Evolutionary conservation across 2,113 vertebrate species (phyloP), one percentile per base, ranked within the genome.

Genomic region (Scartelaos histophorus): DNA sequence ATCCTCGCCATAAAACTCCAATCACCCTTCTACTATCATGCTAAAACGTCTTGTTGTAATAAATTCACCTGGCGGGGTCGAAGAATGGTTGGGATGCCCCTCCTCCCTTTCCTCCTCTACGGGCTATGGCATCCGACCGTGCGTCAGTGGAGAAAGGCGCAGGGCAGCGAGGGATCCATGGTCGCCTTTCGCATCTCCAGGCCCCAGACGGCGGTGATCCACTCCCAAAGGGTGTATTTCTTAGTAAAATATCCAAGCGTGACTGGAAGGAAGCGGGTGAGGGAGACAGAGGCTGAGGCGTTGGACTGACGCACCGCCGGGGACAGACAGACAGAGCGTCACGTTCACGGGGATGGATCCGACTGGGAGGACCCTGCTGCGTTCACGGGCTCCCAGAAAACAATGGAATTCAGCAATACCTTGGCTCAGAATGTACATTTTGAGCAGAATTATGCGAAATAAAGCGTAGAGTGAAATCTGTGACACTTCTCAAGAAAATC

Each of bases 51-150:
- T 15, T 51, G 21, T 15, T 51, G 21, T 10, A 64, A 67, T 10
- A 25, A 62, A 77, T 82, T 90, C 74, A 92, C 91, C 91, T 92
- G 85, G 73, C 71, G 71, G 56, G 56, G 74, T 78, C 72, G 84
- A 71, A 82, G 81, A 78, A 83, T 57, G 75, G 73, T 38, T 71
- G 80, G 84, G 87, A 88, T 85, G 79, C 86, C 87, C 80, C 78
- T 58, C 68, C 80, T 24, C 79, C 74, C 76, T 53, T 73, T 56
- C 54, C 80, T 79, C 82, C 75, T 82, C 76, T 78, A 78, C 58
- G 84, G 83, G 79, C 85, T 49, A 83, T 79, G 81, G 88, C 90
- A 90, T 91, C 91, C 88, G 38, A 83, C 83, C 84, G 73, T 78
- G 72, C 79, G 75, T 87, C 87, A 89, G 75, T 15, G 82, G 71